These are phyloP conservation scores for Glaucomys volans DNA, from an alignment of 2,113 vertebrate species.

Conservation along the genomic window DNA sequence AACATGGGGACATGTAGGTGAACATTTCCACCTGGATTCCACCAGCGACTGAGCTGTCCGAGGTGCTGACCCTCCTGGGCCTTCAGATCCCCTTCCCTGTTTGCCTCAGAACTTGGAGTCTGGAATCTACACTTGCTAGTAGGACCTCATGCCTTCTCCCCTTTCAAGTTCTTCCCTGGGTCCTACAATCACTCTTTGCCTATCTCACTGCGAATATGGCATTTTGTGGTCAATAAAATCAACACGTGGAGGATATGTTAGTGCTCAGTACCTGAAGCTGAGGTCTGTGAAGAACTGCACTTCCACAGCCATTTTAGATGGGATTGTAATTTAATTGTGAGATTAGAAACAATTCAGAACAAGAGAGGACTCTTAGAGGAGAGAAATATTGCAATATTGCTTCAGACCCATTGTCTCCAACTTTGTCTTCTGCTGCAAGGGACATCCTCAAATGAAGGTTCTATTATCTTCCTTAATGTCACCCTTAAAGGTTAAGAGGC, in stretches of 20 bases:
- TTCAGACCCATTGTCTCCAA: neutral
- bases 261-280: neutral
- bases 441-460: neutral
- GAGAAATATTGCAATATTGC: neutral
- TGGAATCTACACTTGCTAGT: neutral
- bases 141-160: neutral
- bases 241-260: neutral
- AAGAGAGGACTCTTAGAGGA: neutral
- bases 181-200: neutral
- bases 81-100: neutral
- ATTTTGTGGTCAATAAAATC: neutral
- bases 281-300: neutral
- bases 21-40: neutral
- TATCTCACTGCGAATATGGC: neutral
- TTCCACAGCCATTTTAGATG: neutral
- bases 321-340: neutral
- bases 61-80: neutral
- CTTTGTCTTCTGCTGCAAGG: slow-evolving; percentile 14
- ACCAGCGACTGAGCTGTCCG: neutral
- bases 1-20: neutral
- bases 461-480: neutral
- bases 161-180: neutral
- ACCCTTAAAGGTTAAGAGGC: neutral
- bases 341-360: neutral
- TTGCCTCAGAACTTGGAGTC: neutral